phyloP scores from a whole-genome alignment of 64 coral and sea anemone genomes.

The Montipora cactus region DNA sequence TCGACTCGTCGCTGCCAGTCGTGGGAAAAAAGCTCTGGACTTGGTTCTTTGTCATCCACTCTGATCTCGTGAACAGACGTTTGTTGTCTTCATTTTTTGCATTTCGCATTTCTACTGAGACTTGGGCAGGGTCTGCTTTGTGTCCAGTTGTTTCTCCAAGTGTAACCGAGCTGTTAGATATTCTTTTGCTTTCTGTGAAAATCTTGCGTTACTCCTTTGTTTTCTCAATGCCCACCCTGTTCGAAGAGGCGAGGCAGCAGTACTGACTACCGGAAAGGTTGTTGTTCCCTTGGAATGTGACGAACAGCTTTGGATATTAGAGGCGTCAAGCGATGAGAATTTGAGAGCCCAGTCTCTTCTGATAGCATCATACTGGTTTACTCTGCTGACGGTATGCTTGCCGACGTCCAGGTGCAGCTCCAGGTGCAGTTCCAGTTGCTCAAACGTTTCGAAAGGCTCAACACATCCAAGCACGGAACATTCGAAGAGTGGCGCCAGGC shows the following conservation, averaged over 20 bases:
- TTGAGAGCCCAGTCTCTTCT: constrained; percentile 77
- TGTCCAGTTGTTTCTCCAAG: constrained; percentile 76
- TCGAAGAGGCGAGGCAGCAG: background rate
- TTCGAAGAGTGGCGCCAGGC: constrained; percentile 26
- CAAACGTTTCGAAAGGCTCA: constrained; percentile 64
- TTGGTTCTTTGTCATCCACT: constrained; percentile 73
- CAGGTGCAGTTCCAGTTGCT: constrained; percentile 59
- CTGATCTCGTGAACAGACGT: constrained; percentile 63
- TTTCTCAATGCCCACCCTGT: constrained; percentile 71
- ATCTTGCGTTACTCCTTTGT: constrained; percentile 58
- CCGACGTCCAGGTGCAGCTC: constrained; percentile 76
- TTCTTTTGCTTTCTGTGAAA: constrained; percentile 73
- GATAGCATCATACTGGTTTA: constrained; percentile 73
- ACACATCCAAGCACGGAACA: constrained; percentile 65
- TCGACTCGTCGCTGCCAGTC: constrained; percentile 40
- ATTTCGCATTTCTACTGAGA: constrained; percentile 69
- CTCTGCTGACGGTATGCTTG: constrained; percentile 54
- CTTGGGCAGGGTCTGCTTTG: constrained; percentile 69
- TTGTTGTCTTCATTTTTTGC: constrained; percentile 11
- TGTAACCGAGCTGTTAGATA: constrained; percentile 68
- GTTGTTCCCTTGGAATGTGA: background rate
- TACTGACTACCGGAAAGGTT: background rate
- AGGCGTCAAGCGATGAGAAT: constrained; percentile 61
- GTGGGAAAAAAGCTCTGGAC: constrained; percentile 67
- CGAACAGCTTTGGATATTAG: background rate